Conservation (phyloP, 2,888 invertebrate genomes). For the Congeria kusceri region DNA sequence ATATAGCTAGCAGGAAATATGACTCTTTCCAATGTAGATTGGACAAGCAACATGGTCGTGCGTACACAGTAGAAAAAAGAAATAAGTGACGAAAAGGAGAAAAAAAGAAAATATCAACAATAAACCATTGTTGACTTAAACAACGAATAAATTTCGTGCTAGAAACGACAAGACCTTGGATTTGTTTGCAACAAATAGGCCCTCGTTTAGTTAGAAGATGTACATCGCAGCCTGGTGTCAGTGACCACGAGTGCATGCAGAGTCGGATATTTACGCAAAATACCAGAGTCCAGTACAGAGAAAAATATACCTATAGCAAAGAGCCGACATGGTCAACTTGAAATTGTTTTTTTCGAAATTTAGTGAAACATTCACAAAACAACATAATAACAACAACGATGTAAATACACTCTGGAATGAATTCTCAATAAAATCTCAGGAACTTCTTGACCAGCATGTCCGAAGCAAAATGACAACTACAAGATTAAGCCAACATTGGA, state of each 20-base stretch:
- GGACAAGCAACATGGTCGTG: constrained; percentile 6
- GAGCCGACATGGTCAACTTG: not conserved
- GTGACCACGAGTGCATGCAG: constrained; percentile 14
- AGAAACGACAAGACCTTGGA: constrained; percentile 3
- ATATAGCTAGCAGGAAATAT: constrained; percentile 3
- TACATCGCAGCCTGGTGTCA: not conserved
- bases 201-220: constrained; percentile 1
- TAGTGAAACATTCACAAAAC: not conserved
- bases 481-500: too few species aligned
- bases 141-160: constrained; percentile 10
- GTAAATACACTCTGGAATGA: too few species aligned
- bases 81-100: too few species aligned
- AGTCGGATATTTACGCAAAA: constrained; percentile 1
- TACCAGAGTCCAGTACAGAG: constrained; percentile 2
- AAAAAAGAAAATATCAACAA: not conserved
- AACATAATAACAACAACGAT: not conserved
- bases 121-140: constrained; percentile 9
- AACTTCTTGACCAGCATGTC: constrained; percentile 2
- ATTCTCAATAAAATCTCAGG: not conserved
- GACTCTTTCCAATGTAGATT: not conserved
- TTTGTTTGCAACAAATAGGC: constrained; percentile 7
- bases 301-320: constrained; percentile 3
- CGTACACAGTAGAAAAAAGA: not conserved
- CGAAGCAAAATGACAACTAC: not conserved
- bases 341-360: not conserved